A percentile compares a stretch with the other conserved stretches of the same genome.
Conservation (phyloP, 2,888 invertebrate genomes). For the Syritta pipiens region DNA sequence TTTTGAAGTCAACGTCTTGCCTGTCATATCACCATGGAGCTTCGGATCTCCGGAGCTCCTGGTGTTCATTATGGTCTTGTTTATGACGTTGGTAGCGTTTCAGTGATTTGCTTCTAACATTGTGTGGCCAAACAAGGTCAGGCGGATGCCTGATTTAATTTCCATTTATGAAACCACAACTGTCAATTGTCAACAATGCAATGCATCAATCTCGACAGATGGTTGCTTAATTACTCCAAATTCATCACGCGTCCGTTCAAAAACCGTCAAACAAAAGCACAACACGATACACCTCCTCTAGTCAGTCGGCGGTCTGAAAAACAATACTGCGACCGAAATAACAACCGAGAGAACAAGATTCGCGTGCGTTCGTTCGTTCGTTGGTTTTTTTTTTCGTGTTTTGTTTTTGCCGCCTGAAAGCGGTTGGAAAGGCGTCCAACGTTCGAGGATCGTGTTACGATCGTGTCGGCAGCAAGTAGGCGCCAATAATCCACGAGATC, state of each 20-base stretch:
- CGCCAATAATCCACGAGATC: slow-evolving; percentile 14
- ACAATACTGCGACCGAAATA: slow-evolving; percentile 7
- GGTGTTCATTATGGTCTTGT: slow-evolving; percentile 25
- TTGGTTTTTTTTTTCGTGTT: slow-evolving; percentile 36
- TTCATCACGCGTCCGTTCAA: slow-evolving; percentile 15
- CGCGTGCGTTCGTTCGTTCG: slow-evolving; percentile 29
- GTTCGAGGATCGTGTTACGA: slow-evolving; percentile 56
- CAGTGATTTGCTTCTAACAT: slow-evolving; percentile 18
- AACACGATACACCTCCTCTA: slow-evolving; percentile 3
- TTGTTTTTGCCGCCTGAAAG: slow-evolving; percentile 32
- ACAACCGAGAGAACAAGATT: slow-evolving; percentile 26
- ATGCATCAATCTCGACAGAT: slow-evolving; percentile 21
- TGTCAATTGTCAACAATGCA: slow-evolving; percentile 18
- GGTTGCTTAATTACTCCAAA: slow-evolving; percentile 32
- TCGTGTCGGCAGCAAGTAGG: slow-evolving; percentile 17
- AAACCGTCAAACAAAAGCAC: not conserved
- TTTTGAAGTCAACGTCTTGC: slow-evolving; percentile 22
- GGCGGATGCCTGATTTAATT: too few species aligned
- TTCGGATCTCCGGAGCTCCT: slow-evolving; percentile 22
- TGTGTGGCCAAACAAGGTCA: slow-evolving; percentile 23
- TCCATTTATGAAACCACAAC: too few species aligned
- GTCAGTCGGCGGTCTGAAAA: not conserved
- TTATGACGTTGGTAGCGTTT: slow-evolving; percentile 32
- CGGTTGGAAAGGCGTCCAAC: slow-evolving; percentile 23
- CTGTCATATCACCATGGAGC: not conserved